Base-by-base conservation (phyloP, 2,113 vertebrate species). In the Archilochus colubris region DNA sequence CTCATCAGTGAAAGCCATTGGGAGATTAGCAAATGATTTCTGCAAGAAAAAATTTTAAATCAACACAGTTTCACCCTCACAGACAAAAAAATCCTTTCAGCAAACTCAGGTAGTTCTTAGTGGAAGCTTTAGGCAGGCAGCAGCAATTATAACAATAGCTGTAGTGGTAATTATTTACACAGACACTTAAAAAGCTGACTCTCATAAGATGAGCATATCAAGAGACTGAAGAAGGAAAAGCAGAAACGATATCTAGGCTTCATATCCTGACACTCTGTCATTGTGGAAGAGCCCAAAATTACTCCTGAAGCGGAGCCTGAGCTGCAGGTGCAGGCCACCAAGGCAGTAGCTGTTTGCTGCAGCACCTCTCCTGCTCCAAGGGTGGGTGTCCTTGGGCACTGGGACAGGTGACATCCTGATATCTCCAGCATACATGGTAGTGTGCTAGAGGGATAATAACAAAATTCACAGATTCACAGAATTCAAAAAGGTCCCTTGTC, bases 21-120 rank as follows among this genome's bases (percentile, higher is more conserved):
- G 98, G 79, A 98, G 94, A 72, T 94, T 67, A 40, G 84, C 59
- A 96, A 98, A 98, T 0, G 97, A 95, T 68, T 97, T 96, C 98
- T 98, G 94, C 93, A 97, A 95, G 44, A 93, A 38, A 95, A 83
- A 76, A 38, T 63, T 88, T 58, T 15, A 88, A 54, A 81, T 96
- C 70, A 92, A 25, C 7, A 13, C 0, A 0, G 38, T 66, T 96
- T 88, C 25, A 61, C 19, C 14, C 46, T 86, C 38, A 66, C 28
- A 79, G 68, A 46, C 63, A 55, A 24, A 61, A 76, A 81, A 53
- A 58, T 27, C 61, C 31, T 51, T 55, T 66, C 40, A 43, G 31
- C 51, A 86, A 76, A 89, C 33, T 48, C 4, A 0, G 82, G 46
- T 16, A 15, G 5, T 73, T 82, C 25, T 72, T 31, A 76, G 27